phyloP scores from a whole-genome alignment of 2,888 invertebrate species.

The Spilosoma lubricipeda region DNA sequence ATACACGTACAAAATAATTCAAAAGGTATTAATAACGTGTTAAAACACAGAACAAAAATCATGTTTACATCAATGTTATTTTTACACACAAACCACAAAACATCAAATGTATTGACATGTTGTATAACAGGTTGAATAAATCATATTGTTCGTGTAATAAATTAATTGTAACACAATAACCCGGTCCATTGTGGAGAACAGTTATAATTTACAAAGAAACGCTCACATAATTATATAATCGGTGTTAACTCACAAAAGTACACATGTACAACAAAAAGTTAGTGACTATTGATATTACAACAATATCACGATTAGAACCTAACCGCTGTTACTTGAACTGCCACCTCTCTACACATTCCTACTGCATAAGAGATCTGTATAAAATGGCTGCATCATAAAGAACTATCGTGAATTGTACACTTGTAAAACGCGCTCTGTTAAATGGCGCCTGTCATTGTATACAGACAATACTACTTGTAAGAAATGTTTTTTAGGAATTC shows the following conservation, averaged over 20 bases:
- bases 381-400: constrained; percentile 80
- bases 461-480: constrained; percentile 85
- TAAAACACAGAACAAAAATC: neutral
- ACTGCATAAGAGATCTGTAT: constrained; percentile 69
- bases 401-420: constrained; percentile 85
- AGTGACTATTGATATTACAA: constrained; percentile 83
- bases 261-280: constrained; percentile 79
- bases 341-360: constrained; percentile 49
- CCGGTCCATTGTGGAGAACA: constrained; percentile 41
- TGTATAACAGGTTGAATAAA: constrained; percentile 34
- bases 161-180: constrained; percentile 46
- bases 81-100: neutral
- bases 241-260: constrained; percentile 75
- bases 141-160: constrained; percentile 39
- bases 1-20: neutral
- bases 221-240: constrained; percentile 80
- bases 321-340: constrained; percentile 69
- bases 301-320: constrained; percentile 83
- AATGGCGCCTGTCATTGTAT: constrained; percentile 81
- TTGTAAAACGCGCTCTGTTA: constrained; percentile 84
- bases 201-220: constrained; percentile 60
- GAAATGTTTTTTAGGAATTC: constrained; percentile 84
- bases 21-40: neutral
- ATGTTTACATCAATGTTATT: neutral
- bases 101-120: constrained; percentile 17